A percentile compares a stretch with the other conserved stretches of the same genome.
These are phyloP conservation scores for Leptinotarsa tumamoca DNA, from an alignment of 2,888 invertebrate genomes.

Conservation along the genomic window DNA sequence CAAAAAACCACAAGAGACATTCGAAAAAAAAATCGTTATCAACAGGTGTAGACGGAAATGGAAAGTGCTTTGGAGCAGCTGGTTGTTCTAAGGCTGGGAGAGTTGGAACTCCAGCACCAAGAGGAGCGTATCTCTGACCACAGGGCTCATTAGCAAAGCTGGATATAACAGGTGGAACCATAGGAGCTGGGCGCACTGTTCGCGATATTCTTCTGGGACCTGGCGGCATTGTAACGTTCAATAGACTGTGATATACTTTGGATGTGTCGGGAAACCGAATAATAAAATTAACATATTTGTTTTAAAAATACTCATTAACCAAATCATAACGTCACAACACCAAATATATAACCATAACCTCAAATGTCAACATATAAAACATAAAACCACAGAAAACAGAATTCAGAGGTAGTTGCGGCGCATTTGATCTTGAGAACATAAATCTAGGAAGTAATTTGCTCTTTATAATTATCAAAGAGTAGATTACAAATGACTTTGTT, in stretches of 20 bases:
- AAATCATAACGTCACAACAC: too few relatives aligned
- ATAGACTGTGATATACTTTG: not conserved
- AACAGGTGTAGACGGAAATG: slow-evolving; percentile 81
- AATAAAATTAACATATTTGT: not conserved
- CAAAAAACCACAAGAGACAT: slow-evolving; percentile 84
- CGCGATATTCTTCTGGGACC: slow-evolving; percentile 56
- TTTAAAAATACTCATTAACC: not conserved
- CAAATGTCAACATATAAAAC: too few relatives aligned
- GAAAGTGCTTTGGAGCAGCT: slow-evolving; percentile 81
- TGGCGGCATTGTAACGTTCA: slow-evolving; percentile 47
- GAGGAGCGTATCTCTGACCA: slow-evolving; percentile 56
- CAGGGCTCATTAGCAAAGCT: slow-evolving; percentile 55
- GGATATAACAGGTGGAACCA: slow-evolving; percentile 53
- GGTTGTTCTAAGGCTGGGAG: slow-evolving; percentile 65
- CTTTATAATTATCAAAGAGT: too few relatives aligned
- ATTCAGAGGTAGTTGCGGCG: too few relatives aligned
- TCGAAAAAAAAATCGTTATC: slow-evolving; percentile 90
- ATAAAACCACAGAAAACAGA: too few relatives aligned
- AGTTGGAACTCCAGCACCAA: slow-evolving; percentile 57
- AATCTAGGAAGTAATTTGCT: too few relatives aligned
- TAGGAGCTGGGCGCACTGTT: slow-evolving; percentile 50
- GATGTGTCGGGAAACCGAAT: not conserved
- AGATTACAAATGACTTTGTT: too few relatives aligned
- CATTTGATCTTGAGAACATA: too few relatives aligned
- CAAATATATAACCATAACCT: too few relatives aligned